Evolutionary conservation across 1,140 invertebrate genomes (phyloP), one percentile per base, ranked within the genome.

Genomic region (Artemia franciscana): DNA sequence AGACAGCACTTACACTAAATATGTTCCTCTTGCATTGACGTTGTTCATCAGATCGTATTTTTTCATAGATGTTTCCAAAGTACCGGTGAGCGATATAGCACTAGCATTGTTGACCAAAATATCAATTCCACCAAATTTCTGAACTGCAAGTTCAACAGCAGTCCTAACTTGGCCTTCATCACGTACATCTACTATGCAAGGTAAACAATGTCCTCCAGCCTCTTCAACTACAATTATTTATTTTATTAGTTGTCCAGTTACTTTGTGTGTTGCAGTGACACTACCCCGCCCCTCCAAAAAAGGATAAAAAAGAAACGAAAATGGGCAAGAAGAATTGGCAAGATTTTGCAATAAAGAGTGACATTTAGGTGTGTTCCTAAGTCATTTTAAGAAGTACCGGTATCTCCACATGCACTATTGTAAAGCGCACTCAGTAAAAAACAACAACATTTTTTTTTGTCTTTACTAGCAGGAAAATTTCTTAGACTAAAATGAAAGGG

Each of bases 81-180:
- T 98, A 12, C 78, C 79, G 0, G 91, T 93, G 23, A 98, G 77
- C 23, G 83, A 86, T 68, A 98, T 98, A 18, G 95, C 94, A 69
- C 90, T 94, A 0, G 93, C 93, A 80, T 98, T 98, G 73, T 98
- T 98, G 4, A 98, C 76, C 5, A 92, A 68, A 66, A 97, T 87
- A 71, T 98, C 94, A 69, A 98, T 95, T 4, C 91, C 91, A 59
- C 94, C 94, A 77, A 98, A 98, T 72, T 86, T 85, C 56, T 85
- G 79, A 0, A 96, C 83, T 9, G 92, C 84, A 65, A 81, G 79
- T 67, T 92, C 80, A 21, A 98, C 82, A n/a, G 93, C 92, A 24
- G 78, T 77, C 64, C 81, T 73, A 0, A 98, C 82, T 73, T 89
- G 82, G 27, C 73, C 71, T 73, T 95, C 91, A 73, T 91, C 83